Base-by-base conservation (phyloP, 92 coral and sea anemone species). In the Umimayanthus chanpuru region DNA sequence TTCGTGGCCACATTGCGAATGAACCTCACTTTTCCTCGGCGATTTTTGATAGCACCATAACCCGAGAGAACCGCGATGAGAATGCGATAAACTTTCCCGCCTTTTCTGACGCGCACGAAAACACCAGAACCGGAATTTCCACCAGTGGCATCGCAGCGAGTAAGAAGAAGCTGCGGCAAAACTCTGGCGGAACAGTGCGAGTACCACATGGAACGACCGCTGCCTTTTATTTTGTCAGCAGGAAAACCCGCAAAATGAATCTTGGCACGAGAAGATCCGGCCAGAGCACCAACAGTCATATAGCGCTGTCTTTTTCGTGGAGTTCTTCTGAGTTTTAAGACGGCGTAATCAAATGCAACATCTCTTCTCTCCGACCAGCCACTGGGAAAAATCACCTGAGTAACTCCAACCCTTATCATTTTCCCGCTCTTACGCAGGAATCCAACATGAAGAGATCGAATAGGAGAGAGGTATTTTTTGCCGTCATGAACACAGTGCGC, bases 401-500 rank as follows among this genome's bases (percentile, higher is more conserved):
- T 14, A 2, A 90, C 98, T 23, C 88, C 40, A 76, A 81, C 61
- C 96, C 98, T 90, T 14, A 88, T 91, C 14, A 93, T 67, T 76
- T 83, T 91, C 0, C 94, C 94, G 75, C 72, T 84, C 21, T 88
- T 88, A 30, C 91, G 90, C 16, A 95, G 90, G 72, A 93, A 82
- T 28, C 96, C 99, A 18, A 97, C 96, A 71, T 82, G 90, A 40
- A 97, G 82, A 16, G 81, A 41, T 2, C 94, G 68, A 23, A 89
- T 85, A 9, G 92, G 90, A 15, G 87, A 56, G 40, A 86, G 90
- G 49, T 50, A 94, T 21, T 85, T 85, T 44, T 79, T 91, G 7
- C 97, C 96, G 75, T 95, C 86, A 76, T 97, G 98, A 73, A 97
- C 89, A 74, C 99, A 97, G 77, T 97, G 99, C n/a, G 99, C 99